Evolutionary conservation across 2,113 vertebrate genomes (phyloP).

Genomic region (Odobenus rosmarus): DNA sequence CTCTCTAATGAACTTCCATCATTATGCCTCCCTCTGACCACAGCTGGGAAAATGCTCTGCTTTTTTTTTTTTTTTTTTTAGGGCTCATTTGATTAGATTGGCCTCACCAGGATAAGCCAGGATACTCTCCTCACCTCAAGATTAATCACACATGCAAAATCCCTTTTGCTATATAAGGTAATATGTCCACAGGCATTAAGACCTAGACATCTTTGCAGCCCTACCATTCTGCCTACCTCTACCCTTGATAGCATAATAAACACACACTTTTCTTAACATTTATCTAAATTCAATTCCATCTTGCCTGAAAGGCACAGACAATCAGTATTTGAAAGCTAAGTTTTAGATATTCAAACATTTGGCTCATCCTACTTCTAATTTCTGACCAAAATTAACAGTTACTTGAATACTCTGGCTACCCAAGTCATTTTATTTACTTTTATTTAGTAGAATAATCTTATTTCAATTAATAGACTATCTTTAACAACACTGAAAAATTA

Average conservation of each 20-base stretch:
- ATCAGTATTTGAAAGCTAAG: not conserved
- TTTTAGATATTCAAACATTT: not conserved
- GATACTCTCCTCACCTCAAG: too few species aligned
- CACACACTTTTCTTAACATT: not conserved
- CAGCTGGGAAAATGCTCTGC: not conserved
- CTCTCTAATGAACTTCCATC: not conserved
- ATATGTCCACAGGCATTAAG: not conserved
- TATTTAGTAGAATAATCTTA: slow-evolving; percentile 9
- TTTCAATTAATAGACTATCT: slow-evolving; percentile 30
- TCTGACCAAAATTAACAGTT: not conserved
- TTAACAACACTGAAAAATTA: slow-evolving; percentile 35
- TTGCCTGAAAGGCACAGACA: not conserved
- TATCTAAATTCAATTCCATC: not conserved
- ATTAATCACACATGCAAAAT: not conserved
- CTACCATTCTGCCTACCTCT: not conserved
- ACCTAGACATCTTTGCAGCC: not conserved
- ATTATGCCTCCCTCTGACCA: accelerated
- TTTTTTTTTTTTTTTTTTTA: not conserved
- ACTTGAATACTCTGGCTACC: not conserved
- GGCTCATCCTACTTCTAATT: not conserved
- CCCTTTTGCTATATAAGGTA: not conserved
- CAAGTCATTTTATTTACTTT: slow-evolving; percentile 49
- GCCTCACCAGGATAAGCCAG: too few species aligned
- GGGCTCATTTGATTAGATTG: not conserved
- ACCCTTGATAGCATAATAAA: not conserved